These are phyloP conservation scores for Drosophila chauvacae DNA, from an alignment of 1,140 invertebrate genomes.

Conservation along the genomic window DNA sequence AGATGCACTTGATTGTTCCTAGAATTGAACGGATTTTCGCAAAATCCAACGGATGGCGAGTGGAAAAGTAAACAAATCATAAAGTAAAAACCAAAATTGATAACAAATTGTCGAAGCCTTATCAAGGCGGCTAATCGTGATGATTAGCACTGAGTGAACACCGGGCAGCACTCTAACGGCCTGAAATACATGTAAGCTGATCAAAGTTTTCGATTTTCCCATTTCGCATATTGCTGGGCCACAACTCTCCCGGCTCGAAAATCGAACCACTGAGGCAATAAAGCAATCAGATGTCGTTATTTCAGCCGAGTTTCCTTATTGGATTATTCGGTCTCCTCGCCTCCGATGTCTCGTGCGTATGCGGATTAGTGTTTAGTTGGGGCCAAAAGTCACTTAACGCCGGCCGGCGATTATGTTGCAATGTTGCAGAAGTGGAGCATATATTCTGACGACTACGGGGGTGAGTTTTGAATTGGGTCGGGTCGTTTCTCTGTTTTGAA, in stretches of 20 bases:
- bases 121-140: slow-evolving; percentile 68
- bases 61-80: slow-evolving; percentile 74
- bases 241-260: slow-evolving; percentile 22
- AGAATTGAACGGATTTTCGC: slow-evolving; percentile 45
- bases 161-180: slow-evolving; percentile 6
- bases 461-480: slow-evolving; percentile 11
- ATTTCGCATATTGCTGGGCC: slow-evolving; percentile 44
- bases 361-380: slow-evolving; percentile 70
- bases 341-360: slow-evolving; percentile 53
- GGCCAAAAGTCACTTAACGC: slow-evolving; percentile 27
- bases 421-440: slow-evolving; percentile 35
- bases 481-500: neutral
- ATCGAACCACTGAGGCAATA: slow-evolving; percentile 67
- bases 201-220: slow-evolving; percentile 37
- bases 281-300: slow-evolving; percentile 68
- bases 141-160: slow-evolving; percentile 58
- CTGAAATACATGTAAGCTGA: slow-evolving; percentile 20
- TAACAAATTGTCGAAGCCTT: slow-evolving; percentile 56
- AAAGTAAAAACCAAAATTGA: slow-evolving; percentile 52
- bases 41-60: slow-evolving; percentile 13
- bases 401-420: slow-evolving; percentile 57
- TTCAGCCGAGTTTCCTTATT: slow-evolving; percentile 59
- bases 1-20: slow-evolving; percentile 12
- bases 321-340: slow-evolving; percentile 57
- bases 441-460: neutral